phyloP scores from a whole-genome alignment of 2,888 invertebrate genomes.

The Synergus laeviventris region DNA sequence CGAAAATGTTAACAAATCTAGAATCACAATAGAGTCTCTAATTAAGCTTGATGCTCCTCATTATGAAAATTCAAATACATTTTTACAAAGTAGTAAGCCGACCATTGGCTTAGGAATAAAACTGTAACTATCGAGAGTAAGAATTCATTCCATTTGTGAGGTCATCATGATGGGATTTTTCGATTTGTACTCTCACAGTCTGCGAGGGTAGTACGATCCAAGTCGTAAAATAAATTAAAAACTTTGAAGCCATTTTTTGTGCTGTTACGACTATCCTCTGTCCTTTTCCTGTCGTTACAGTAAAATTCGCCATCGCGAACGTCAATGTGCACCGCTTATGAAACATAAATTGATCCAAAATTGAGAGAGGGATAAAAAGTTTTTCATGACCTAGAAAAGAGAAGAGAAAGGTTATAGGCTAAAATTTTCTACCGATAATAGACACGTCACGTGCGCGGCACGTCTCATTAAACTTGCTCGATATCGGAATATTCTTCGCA shows the following conservation, averaged over 20 bases:
- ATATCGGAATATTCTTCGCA: conserved; percentile 49
- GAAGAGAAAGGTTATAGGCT: conserved; percentile 2
- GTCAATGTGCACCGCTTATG: neutral
- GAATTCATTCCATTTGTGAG: neutral
- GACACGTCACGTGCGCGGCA: conserved; percentile 50
- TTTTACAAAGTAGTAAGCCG: neutral
- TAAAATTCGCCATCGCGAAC: neutral
- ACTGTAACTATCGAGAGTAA: neutral
- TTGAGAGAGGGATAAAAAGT: neutral
- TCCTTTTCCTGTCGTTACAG: neutral
- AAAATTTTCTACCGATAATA: conserved; percentile 24
- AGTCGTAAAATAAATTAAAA: conserved; percentile 7
- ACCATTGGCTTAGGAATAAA: neutral
- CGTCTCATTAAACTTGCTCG: conserved; percentile 53
- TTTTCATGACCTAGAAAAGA: neutral
- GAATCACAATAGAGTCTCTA: neutral
- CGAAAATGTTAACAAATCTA: conserved; percentile 8
- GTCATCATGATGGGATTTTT: neutral
- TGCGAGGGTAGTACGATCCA: neutral
- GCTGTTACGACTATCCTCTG: neutral
- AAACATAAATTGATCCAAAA: neutral
- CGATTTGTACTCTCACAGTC: neutral
- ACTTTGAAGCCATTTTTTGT: conserved; percentile 2
- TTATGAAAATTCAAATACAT: neutral
- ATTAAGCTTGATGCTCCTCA: neutral